Conservation (phyloP, 2,888 invertebrate genomes). For the Stenoptilia bipunctidactyla region DNA sequence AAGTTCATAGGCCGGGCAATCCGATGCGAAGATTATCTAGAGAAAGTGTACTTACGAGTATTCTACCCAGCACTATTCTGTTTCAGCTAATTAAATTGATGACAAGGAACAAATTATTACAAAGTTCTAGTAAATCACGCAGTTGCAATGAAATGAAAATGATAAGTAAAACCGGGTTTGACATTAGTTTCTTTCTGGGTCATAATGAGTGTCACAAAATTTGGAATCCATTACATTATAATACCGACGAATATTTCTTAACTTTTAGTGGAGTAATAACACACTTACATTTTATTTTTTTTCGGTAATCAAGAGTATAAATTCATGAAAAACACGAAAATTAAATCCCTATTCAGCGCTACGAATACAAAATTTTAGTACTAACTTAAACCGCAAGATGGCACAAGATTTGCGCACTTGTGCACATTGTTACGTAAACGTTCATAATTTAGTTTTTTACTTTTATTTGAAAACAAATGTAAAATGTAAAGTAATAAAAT, state of each 20-base stretch:
- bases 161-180: constrained; percentile 46
- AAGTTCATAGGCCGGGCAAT: too few relatives aligned
- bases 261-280: background rate
- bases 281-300: constrained; percentile 59
- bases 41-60: too few relatives aligned
- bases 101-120: too few relatives aligned
- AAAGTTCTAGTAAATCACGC: constrained; percentile 5
- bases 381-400: constrained; percentile 38
- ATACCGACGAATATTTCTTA: constrained; percentile 7
- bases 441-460: constrained; percentile 19
- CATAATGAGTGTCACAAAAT: constrained; percentile 44
- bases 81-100: too few relatives aligned
- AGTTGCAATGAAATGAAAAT: constrained; percentile 8
- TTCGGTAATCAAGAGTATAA: constrained; percentile 51
- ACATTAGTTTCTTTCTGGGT: constrained; percentile 61
- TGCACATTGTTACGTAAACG: constrained; percentile 25
- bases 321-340: constrained; percentile 66
- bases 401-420: constrained; percentile 20
- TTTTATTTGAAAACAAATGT: too few relatives aligned
- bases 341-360: constrained; percentile 67
- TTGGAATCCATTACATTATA: constrained; percentile 28
- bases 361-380: constrained; percentile 69
- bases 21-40: too few relatives aligned
- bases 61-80: too few relatives aligned
- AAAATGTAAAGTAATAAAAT: too few relatives aligned